These are phyloP conservation scores for Toxostoma redivivum DNA, from an alignment of 2,113 vertebrate species.

Conservation along the genomic window DNA sequence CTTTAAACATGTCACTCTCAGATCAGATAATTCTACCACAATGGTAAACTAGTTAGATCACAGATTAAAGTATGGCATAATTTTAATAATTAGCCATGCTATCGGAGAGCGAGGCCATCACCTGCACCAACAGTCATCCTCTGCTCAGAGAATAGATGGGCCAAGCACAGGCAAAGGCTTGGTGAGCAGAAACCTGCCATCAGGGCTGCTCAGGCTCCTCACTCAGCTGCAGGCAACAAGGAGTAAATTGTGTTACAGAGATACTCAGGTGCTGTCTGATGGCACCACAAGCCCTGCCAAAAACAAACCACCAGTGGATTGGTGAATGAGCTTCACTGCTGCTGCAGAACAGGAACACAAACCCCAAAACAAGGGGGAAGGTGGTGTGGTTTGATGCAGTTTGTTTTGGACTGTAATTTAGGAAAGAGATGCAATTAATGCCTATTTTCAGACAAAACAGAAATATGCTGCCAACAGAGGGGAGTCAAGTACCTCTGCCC, in stretches of 20 bases:
- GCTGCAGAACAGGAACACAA: not conserved
- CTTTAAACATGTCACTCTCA: not conserved
- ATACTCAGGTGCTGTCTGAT: not conserved
- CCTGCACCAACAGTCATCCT: fast-evolving
- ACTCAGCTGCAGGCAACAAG: not conserved
- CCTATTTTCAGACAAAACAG: not conserved
- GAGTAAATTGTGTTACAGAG: not conserved
- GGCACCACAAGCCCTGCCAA: not conserved
- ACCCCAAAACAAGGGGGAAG: not conserved
- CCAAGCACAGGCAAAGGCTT: not conserved
- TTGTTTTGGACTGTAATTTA: not conserved
- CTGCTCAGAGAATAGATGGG: fast-evolving
- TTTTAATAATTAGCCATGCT: not conserved
- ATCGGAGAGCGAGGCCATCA: fast-evolving
- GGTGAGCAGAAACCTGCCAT: not conserved
- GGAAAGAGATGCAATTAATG: not conserved
- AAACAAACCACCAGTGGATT: fast-evolving
- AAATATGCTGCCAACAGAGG: fast-evolving
- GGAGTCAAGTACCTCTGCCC: not conserved
- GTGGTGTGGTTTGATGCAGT: not conserved
- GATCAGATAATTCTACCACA: not conserved
- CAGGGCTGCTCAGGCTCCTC: not conserved
- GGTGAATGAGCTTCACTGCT: not conserved
- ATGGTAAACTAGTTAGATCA: not conserved
- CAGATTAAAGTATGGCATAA: not conserved